These are phyloP conservation scores for Pyrrhia umbra DNA, from an alignment of 2,888 invertebrate genomes.

Conservation along the genomic window DNA sequence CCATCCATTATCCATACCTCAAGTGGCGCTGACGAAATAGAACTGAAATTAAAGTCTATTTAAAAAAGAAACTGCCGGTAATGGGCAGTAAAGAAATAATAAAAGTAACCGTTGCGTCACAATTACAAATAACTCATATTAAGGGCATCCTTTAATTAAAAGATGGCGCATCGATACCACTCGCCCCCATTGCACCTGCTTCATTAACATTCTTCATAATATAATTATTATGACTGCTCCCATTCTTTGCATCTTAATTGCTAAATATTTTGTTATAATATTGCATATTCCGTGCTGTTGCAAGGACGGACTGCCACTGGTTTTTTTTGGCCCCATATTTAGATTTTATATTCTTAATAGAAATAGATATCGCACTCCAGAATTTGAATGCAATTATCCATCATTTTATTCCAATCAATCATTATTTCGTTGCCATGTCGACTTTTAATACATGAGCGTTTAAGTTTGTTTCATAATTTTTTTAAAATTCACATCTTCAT, in stretches of 20 bases:
- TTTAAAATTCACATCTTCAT: no score
- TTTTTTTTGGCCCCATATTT: slow-evolving; percentile 5
- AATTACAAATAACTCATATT: slow-evolving; percentile 28
- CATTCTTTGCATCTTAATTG: slow-evolving; percentile 53
- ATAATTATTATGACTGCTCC: slow-evolving; percentile 43
- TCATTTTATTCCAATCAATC: no score
- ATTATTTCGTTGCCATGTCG: no score
- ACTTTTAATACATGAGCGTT: no score
- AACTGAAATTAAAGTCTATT: background rate
- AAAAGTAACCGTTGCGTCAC: slow-evolving; percentile 22
- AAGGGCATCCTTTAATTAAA: slow-evolving; percentile 53
- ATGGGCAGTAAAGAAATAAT: background rate
- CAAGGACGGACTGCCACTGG: slow-evolving; percentile 47
- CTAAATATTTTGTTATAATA: slow-evolving; percentile 36
- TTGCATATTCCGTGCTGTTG: slow-evolving; percentile 30
- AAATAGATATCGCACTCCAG: background rate
- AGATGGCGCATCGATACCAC: slow-evolving; percentile 42
- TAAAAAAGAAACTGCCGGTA: slow-evolving; percentile 17
- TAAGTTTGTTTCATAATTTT: no score
- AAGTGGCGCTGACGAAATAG: background rate
- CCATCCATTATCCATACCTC: slow-evolving; percentile 1
- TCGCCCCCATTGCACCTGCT: slow-evolving; percentile 26
- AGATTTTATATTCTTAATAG: slow-evolving; percentile 11
- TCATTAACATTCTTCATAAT: slow-evolving; percentile 51
- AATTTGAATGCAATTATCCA: no score